Evolutionary conservation across 1,140 invertebrate species (phyloP).

Genomic region (Orius laevigatus): DNA sequence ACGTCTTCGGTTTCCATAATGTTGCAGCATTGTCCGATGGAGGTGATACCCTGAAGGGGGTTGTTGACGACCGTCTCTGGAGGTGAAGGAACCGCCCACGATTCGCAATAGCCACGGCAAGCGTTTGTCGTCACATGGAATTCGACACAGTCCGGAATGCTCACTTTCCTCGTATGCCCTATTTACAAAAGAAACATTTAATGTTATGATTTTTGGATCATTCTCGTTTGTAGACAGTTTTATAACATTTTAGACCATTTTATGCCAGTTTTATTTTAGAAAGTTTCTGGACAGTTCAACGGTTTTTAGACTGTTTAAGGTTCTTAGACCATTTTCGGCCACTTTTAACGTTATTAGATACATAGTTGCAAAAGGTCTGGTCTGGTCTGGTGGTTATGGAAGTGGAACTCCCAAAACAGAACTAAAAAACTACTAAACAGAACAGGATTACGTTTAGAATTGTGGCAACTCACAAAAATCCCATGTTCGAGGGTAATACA

Average conservation of each 20-base stretch:
- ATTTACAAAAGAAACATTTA: constrained; percentile 4
- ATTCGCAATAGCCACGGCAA: constrained; percentile 71
- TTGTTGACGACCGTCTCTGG: constrained; percentile 35
- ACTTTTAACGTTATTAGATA: too few relatives aligned
- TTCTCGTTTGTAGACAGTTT: neutral
- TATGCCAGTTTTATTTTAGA: too few relatives aligned
- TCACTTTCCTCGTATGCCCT: constrained; percentile 63
- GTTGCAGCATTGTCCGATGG: constrained; percentile 68
- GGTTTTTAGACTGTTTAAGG: too few relatives aligned
- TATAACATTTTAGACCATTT: neutral
- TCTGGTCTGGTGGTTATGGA: too few relatives aligned
- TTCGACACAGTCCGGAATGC: constrained; percentile 65
- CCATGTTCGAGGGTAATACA: too few relatives aligned
- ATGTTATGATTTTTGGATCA: neutral
- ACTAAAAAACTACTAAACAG: too few relatives aligned
- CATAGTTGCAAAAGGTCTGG: too few relatives aligned
- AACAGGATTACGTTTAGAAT: too few relatives aligned
- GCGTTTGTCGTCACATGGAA: constrained; percentile 74
- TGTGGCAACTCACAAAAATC: too few relatives aligned
- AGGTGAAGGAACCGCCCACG: constrained; percentile 52
- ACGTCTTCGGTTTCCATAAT: constrained; percentile 75
- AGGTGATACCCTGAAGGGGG: constrained; percentile 55
- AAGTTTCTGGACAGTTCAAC: too few relatives aligned
- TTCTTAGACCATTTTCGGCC: too few relatives aligned
- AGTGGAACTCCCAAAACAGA: too few relatives aligned